A percentile compares a stretch with the other conserved stretches of the same genome.
Evolutionary conservation across 2,797 vertebrate genomes (phyloP).

Genomic region (Tragopan temminckii): DNA sequence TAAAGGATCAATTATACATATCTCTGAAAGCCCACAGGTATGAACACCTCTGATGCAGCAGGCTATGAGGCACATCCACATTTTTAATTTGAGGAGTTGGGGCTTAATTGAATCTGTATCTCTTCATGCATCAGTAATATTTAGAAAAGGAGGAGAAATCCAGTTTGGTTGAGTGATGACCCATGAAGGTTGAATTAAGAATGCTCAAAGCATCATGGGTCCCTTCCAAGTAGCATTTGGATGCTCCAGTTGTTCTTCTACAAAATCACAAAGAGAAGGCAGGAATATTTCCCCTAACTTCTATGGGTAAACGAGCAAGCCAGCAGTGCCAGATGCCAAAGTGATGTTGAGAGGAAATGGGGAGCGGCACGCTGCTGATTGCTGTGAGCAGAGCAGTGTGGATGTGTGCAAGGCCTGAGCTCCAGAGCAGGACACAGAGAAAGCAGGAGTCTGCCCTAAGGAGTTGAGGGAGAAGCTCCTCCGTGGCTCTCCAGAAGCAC

Average conservation of each 20-base stretch:
- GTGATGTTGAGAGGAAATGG: not conserved
- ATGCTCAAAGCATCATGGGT: not conserved
- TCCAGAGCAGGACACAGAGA: not conserved
- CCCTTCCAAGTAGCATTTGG: not conserved
- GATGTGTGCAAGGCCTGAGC: not conserved
- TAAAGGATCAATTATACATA: not conserved
- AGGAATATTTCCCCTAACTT: not conserved
- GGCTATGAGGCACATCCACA: not conserved
- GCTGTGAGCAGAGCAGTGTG: not conserved
- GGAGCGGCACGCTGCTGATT: not conserved
- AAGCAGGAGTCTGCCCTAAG: not conserved
- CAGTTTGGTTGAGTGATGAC: not conserved
- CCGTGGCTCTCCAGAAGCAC: not conserved
- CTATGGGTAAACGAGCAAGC: not conserved
- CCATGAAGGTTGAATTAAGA: not conserved
- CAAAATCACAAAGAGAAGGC: not conserved
- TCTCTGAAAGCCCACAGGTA: constrained; percentile 5
- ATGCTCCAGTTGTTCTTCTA: not conserved
- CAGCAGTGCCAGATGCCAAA: not conserved
- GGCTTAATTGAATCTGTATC: not conserved
- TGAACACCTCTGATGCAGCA: not conserved
- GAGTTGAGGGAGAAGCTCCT: not conserved
- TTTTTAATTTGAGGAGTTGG: not conserved
- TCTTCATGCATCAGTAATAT: not conserved
- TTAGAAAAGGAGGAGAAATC: not conserved